phyloP scores from a whole-genome alignment of 2,797 vertebrate species.

The Luscinia luscinia region DNA sequence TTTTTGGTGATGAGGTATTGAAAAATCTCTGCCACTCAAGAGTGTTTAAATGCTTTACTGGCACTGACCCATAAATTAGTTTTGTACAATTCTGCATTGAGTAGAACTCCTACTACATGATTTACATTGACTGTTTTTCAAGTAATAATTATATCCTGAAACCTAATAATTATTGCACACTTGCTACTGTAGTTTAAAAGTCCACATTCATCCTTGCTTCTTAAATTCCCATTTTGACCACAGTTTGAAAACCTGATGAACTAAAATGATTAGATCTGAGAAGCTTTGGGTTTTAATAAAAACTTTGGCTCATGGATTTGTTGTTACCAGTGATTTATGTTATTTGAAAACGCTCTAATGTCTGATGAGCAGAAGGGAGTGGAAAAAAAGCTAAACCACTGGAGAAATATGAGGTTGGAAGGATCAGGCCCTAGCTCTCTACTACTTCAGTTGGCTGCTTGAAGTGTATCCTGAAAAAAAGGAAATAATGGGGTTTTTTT shows the following conservation, averaged over 20 bases:
- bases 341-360: not conserved
- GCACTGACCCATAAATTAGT: not conserved
- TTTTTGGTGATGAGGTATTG: not conserved
- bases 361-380: not conserved
- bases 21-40: not conserved
- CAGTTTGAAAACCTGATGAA: not conserved
- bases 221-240: not conserved
- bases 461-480: not conserved
- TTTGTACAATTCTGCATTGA: not conserved
- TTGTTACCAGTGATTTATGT: not conserved
- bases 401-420: not conserved
- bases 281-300: not conserved
- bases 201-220: not conserved
- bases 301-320: not conserved
- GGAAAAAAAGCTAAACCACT: not conserved
- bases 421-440: not conserved
- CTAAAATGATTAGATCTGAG: not conserved
- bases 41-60: not conserved
- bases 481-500: accelerated
- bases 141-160: not conserved
- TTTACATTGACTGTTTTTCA: not conserved
- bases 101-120: not conserved
- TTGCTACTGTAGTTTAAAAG: constrained; percentile 10
- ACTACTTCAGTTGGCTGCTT: not conserved
- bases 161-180: not conserved